These are phyloP conservation scores for Sinopyrophorus schimmeli DNA, from an alignment of 2,888 invertebrate genomes.

Conservation along the genomic window DNA sequence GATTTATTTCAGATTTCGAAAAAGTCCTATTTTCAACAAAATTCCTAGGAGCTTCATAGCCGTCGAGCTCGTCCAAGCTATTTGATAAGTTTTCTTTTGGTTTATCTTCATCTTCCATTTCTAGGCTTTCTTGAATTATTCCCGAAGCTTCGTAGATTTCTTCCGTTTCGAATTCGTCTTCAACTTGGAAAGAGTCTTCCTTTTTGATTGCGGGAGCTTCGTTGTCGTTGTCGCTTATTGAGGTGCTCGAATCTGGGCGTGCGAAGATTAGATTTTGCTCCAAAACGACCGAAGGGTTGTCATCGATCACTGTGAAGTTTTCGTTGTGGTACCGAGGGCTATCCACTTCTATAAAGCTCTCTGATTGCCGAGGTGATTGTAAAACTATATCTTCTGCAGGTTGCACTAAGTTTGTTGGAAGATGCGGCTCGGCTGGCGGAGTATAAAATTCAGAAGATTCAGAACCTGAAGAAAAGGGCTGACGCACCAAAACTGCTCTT, in stretches of 20 bases:
- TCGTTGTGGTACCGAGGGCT: constrained; percentile 34
- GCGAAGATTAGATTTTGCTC: constrained; percentile 18
- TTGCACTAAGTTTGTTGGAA: constrained; percentile 41
- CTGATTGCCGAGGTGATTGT: constrained; percentile 22
- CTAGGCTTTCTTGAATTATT: constrained; percentile 2
- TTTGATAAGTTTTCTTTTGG: constrained; percentile 12
- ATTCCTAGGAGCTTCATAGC: constrained; percentile 9
- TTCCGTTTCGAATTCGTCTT: constrained; percentile 19
- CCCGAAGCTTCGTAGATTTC: constrained; percentile 6
- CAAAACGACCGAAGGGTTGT: constrained; percentile 19
- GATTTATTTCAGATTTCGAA: constrained; percentile 49
- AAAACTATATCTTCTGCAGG: constrained; percentile 10
- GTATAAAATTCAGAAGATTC: constrained; percentile 55
- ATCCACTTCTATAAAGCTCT: constrained; percentile 38
- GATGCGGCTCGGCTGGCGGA: constrained; percentile 49
- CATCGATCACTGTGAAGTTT: constrained; percentile 34
- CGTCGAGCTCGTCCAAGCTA: constrained; percentile 31
- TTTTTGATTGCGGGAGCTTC: not conserved
- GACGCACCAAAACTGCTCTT: constrained; percentile 33
- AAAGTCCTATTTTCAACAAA: constrained; percentile 27
- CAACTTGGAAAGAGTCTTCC: constrained; percentile 18
- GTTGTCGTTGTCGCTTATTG: not conserved
- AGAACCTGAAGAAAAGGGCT: constrained; percentile 50
- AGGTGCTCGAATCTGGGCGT: constrained; percentile 11
- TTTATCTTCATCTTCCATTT: constrained; percentile 14